Conservation (phyloP, 2,888 invertebrate genomes). For the Philonicus albiceps region DNA sequence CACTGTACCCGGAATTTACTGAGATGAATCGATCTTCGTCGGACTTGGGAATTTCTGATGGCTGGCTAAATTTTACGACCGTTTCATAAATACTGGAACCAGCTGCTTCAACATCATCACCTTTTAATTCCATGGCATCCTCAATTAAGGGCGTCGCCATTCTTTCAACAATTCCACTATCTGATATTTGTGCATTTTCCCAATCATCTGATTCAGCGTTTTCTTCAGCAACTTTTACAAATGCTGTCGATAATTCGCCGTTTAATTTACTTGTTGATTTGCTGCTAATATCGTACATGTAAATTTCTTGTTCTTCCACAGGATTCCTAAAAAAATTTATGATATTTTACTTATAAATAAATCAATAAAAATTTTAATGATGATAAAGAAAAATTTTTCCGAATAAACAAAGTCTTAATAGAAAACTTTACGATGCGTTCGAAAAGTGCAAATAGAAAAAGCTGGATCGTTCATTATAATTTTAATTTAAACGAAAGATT, state of each 20-base stretch:
- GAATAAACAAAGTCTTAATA: no score
- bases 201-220: constrained; percentile 76
- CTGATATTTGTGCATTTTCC: constrained; percentile 67
- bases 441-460: no score
- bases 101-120: constrained; percentile 50
- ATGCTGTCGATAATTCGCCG: constrained; percentile 83
- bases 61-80: constrained; percentile 45
- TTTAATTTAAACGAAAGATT: no score
- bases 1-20: constrained; percentile 50
- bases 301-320: constrained; percentile 76
- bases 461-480: no score
- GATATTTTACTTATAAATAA: neutral
- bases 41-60: constrained; percentile 45
- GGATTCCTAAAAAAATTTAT: constrained; percentile 52
- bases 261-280: constrained; percentile 78
- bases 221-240: constrained; percentile 87
- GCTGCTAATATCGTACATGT: constrained; percentile 83
- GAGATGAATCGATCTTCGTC: constrained; percentile 47
- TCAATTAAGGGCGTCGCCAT: constrained; percentile 30
- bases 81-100: constrained; percentile 51
- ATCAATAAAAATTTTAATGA: neutral
- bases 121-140: neutral
- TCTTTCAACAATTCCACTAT: constrained; percentile 60
- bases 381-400: no score
- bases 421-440: no score